Base-by-base conservation (phyloP, 2,888 invertebrate genomes). In the Alitta virens region DNA sequence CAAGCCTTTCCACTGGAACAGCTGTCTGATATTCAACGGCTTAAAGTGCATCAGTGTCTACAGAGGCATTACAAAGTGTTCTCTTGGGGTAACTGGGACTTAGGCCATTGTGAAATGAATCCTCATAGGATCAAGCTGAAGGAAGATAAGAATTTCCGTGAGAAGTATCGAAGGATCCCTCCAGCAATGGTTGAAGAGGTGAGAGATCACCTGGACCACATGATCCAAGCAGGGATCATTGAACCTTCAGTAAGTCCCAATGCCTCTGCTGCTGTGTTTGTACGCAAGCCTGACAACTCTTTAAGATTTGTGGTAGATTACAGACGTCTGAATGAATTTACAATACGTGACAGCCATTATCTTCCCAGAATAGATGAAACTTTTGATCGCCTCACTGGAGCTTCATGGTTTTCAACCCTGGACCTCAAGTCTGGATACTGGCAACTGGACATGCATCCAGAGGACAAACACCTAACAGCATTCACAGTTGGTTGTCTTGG, bases 381-480 rank as follows among this genome's bases (percentile, higher is more conserved):
- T 23, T 50, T 73, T 1, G 69, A 66, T 43, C 43, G 60, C 16
- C 51, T 71, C 21, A 23, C 68, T 9, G 72, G 71, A 0, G 60
- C 65, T 1, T 9, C 52, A 14, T 70, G 62, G 62, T 72, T 71
- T 50, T 60, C 56, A 21, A 60, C 60, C 2, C 60, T 72, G 5
- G 72, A 73, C 56, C 51, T 70, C 18, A 59, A 43, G 5, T 53
- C 58, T 16, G 70, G 71, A 16, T 72, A 72, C 56, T 72, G 70
- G 71, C 74, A 74, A 51, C 63, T 72, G 1, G 67, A 62, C 12
- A 54, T 69, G 40, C 58, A 62, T 9, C 55, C 49, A n/a, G 58
- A 60, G 3, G 69, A 67, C 51, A 56, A 58, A 46, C 24, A 46
- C 3, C 70, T 70, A 63, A 67, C 71, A 9, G 70, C 70, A n/a